Percentiles rank a stretch among this genome's conserved stretches.
Evolutionary conservation across 2,797 vertebrate genomes (phyloP).

Genomic region (Takifugu ocellatus): DNA sequence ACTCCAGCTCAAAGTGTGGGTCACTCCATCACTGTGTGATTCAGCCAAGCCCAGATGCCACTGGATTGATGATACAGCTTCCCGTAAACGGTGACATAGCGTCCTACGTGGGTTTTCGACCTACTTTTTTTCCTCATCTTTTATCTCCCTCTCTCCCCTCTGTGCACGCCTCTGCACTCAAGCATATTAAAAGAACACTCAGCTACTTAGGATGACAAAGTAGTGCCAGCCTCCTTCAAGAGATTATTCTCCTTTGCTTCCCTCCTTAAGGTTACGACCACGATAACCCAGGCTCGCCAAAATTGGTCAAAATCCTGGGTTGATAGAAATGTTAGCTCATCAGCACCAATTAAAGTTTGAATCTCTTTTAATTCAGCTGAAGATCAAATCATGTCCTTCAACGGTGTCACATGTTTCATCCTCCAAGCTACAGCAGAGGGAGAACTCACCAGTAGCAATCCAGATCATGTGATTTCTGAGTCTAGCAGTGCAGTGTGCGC

Average conservation of each 20-base stretch:
- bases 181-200: slow-evolving; percentile 62
- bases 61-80: slow-evolving; percentile 34
- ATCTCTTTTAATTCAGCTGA: too few relatives aligned
- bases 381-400: too few relatives aligned
- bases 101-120: slow-evolving; percentile 59
- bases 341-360: too few relatives aligned
- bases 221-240: slow-evolving; percentile 39
- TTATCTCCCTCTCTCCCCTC: slow-evolving; percentile 32
- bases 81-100: slow-evolving; percentile 42
- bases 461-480: too few relatives aligned
- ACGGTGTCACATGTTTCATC: too few relatives aligned
- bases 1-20: too few relatives aligned
- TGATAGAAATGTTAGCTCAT: too few relatives aligned
- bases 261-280: slow-evolving; percentile 12
- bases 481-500: neutral
- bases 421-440: too few relatives aligned
- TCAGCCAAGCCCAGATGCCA: slow-evolving; percentile 34
- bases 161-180: slow-evolving; percentile 49
- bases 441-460: too few relatives aligned
- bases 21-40: slow-evolving; percentile 4
- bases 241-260: slow-evolving; percentile 4
- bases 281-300: slow-evolving; percentile 13
- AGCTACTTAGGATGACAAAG: slow-evolving; percentile 67
- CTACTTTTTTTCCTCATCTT: slow-evolving; percentile 58
- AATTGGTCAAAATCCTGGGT: neutral